Evolutionary conservation across 1,140 invertebrate species (phyloP).

Genomic region (Oedothorax gibbosus): DNA sequence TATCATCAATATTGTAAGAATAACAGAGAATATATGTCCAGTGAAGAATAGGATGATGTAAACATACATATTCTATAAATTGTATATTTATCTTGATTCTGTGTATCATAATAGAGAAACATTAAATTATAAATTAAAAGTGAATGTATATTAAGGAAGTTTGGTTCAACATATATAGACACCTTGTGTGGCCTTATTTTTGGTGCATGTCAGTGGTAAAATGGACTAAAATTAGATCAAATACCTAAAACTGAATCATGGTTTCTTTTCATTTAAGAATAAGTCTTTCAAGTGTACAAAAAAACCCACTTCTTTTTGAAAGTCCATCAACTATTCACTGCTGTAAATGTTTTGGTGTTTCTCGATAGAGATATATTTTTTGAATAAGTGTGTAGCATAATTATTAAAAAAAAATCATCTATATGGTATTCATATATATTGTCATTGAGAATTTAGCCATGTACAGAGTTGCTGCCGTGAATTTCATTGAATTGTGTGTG

Average conservation of each 20-base stretch:
- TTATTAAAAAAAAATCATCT: conserved; percentile 8
- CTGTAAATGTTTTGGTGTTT: conserved; percentile 40
- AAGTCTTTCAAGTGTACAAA: neutral
- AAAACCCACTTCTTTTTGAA: neutral
- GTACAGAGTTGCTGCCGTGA: neutral
- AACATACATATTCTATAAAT: conserved; percentile 15
- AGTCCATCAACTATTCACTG: neutral
- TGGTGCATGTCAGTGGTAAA: conserved; percentile 39
- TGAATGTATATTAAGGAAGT: conserved; percentile 46
- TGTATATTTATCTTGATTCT: conserved; percentile 22
- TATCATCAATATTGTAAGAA: conserved; percentile 7
- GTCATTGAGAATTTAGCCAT: neutral
- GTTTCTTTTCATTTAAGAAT: too few species aligned
- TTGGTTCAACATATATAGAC: conserved; percentile 39
- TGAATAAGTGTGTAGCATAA: conserved; percentile 32
- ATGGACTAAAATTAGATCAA: conserved; percentile 18
- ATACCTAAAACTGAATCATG: neutral
- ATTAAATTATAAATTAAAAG: conserved; percentile 38
- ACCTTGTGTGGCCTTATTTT: conserved; percentile 59
- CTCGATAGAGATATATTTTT: conserved; percentile 52
- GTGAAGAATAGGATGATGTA: neutral
- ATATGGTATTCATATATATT: conserved; percentile 16
- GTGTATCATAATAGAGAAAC: conserved; percentile 16
- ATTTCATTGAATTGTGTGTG: neutral
- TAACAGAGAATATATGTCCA: conserved; percentile 18